These are phyloP conservation scores for Mimas tiliae DNA, from an alignment of 2,888 invertebrate genomes.

Conservation along the genomic window DNA sequence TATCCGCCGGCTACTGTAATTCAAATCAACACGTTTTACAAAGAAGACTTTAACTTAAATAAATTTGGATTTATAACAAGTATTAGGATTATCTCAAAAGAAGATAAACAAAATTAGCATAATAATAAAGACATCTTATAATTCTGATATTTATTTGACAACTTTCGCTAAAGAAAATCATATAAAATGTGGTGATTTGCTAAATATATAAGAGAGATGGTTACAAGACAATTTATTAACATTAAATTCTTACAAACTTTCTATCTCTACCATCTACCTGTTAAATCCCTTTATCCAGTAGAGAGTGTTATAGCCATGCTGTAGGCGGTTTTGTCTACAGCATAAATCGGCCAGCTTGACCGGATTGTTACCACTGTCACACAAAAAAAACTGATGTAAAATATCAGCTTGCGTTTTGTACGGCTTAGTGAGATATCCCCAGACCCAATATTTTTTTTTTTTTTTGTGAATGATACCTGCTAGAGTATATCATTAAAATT, in stretches of 20 bases:
- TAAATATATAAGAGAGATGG: background rate
- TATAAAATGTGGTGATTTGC: background rate
- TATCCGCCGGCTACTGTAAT: background rate
- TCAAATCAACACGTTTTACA: background rate
- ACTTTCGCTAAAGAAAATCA: slow-evolving; percentile 5
- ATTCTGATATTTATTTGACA: background rate
- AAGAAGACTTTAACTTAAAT: background rate
- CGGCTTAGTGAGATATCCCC: too few species aligned
- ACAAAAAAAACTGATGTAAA: too few species aligned
- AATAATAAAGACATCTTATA: slow-evolving; percentile 2
- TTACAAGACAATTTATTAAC: background rate
- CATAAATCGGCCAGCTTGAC: too few species aligned
- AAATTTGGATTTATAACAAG: background rate
- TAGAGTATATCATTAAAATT: too few species aligned
- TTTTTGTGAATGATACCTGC: too few species aligned
- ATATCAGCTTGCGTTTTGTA: too few species aligned
- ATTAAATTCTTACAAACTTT: background rate
- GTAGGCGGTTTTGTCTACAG: too few species aligned
- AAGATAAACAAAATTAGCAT: slow-evolving; percentile 5
- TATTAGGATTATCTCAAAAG: background rate
- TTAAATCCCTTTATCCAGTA: background rate
- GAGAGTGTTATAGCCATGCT: too few species aligned
- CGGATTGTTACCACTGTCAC: too few species aligned
- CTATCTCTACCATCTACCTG: background rate
- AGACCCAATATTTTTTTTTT: too few species aligned